These are phyloP conservation scores for Zootoca vivipara DNA, from an alignment of 2,113 vertebrate genomes.

Conservation along the genomic window DNA sequence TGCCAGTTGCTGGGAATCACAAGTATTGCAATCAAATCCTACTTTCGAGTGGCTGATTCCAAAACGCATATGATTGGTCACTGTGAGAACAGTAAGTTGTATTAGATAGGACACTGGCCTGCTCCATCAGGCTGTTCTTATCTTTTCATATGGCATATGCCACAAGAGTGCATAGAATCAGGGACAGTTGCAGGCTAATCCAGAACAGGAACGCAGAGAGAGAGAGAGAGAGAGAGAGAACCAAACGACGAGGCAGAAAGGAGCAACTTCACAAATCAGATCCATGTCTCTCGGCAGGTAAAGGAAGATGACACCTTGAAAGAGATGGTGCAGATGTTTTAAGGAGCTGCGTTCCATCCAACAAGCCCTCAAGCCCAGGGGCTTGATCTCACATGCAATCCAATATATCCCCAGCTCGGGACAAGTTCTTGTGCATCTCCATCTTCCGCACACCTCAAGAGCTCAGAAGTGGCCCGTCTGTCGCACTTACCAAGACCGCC, in stretches of 20 bases:
- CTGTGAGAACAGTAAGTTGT: too few relatives aligned
- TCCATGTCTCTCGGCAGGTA: not conserved
- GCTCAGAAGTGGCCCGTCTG: not conserved
- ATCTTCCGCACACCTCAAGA: not conserved
- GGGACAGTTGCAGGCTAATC: not conserved
- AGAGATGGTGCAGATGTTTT: not conserved
- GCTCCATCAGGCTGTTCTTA: too few relatives aligned
- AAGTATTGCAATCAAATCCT: too few relatives aligned
- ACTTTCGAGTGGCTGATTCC: too few relatives aligned
- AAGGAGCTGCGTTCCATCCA: not conserved
- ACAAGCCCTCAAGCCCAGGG: not conserved
- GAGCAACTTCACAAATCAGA: not conserved
- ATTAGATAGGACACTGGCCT: too few relatives aligned
- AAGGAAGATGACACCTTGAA: not conserved
- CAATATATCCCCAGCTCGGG: too few relatives aligned
- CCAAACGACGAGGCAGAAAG: not conserved
- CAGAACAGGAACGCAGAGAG: not conserved
- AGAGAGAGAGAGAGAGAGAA: not conserved
- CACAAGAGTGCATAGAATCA: not conserved
- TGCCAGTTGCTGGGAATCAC: too few relatives aligned
- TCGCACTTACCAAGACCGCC: conserved; percentile 89
- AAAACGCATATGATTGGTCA: too few relatives aligned
- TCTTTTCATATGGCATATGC: not conserved
- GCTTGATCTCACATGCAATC: not conserved
- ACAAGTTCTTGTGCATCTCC: not conserved